Evolutionary conservation across 2,888 invertebrate species (phyloP).

Genomic region (Latrodectus hesperus): DNA sequence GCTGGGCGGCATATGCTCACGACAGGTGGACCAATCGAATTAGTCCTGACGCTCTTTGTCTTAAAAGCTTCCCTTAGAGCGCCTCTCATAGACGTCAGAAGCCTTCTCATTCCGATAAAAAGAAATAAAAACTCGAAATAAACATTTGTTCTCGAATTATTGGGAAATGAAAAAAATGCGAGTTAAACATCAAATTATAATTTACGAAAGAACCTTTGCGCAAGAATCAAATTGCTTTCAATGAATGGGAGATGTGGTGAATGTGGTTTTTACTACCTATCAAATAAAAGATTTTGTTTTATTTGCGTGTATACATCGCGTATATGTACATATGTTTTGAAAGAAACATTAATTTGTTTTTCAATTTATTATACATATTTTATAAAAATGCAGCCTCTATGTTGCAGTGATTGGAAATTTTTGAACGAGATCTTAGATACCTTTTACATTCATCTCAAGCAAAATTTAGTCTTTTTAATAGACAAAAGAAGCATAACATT

Average conservation of each 20-base stretch:
- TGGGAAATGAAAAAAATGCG: neutral
- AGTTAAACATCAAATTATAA: conserved; percentile 38
- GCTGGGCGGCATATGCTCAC: conserved; percentile 27
- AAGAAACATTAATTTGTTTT: neutral
- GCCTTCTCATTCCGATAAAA: neutral
- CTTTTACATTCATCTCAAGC: too few relatives aligned
- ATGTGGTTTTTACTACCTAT: neutral
- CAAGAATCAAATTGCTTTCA: conserved; percentile 27
- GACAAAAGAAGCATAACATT: too few relatives aligned
- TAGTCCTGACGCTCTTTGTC: conserved; percentile 43
- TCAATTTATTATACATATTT: too few relatives aligned
- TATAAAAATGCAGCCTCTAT: too few relatives aligned
- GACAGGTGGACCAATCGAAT: conserved; percentile 64
- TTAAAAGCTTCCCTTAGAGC: conserved; percentile 46
- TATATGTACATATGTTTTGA: neutral
- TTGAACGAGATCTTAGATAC: too few relatives aligned
- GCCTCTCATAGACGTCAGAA: neutral
- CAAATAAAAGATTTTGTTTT: neutral
- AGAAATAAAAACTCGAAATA: conserved; percentile 20
- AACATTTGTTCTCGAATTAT: conserved; percentile 38
- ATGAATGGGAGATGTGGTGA: neutral
- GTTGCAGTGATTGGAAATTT: too few relatives aligned
- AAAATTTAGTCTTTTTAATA: too few relatives aligned
- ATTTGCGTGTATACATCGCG: too few relatives aligned
- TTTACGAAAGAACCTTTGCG: neutral